Evolutionary conservation across 1,140 invertebrate genomes (phyloP).

Genomic region (Anastatus disparis): DNA sequence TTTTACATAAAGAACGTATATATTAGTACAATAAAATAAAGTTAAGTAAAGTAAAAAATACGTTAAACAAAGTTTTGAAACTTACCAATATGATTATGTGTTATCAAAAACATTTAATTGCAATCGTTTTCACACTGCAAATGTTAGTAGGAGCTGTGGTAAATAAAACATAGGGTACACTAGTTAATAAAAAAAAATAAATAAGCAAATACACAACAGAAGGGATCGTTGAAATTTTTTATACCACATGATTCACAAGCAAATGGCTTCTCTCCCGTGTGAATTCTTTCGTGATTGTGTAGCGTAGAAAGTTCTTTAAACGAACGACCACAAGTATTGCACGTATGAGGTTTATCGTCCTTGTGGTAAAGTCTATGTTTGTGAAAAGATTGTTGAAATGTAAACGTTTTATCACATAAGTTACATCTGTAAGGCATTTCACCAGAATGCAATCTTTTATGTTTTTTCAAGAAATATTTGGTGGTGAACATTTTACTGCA

Average conservation of each 20-base stretch:
- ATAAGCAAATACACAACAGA: slow-evolving; percentile 21
- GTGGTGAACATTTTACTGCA: slow-evolving; percentile 88
- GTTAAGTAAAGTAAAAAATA: not conserved
- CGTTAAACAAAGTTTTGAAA: not conserved
- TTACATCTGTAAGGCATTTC: slow-evolving; percentile 88
- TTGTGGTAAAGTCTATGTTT: slow-evolving; percentile 89
- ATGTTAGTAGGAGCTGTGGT: slow-evolving; percentile 18
- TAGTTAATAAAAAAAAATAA: not conserved
- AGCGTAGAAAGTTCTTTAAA: slow-evolving; percentile 91
- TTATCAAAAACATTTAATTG: not conserved
- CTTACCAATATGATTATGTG: not conserved
- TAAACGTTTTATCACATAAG: slow-evolving; percentile 88
- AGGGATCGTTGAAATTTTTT: slow-evolving; percentile 41
- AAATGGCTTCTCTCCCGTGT: slow-evolving; percentile 91
- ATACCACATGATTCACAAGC: slow-evolving; percentile 90
- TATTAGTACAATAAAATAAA: not conserved
- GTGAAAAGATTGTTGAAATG: slow-evolving; percentile 91
- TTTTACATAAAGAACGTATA: not conserved
- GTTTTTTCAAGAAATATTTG: slow-evolving; percentile 91
- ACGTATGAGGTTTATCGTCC: slow-evolving; percentile 85
- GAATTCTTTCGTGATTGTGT: slow-evolving; percentile 88
- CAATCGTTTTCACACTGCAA: slow-evolving; percentile 1
- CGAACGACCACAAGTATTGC: slow-evolving; percentile 80
- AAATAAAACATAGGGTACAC: not conserved
- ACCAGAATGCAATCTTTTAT: slow-evolving; percentile 85